A percentile compares a stretch with the other conserved stretches of the same genome.
Evolutionary conservation across 2,888 invertebrate genomes (phyloP).

Genomic region (Catotricha subobsoleta): DNA sequence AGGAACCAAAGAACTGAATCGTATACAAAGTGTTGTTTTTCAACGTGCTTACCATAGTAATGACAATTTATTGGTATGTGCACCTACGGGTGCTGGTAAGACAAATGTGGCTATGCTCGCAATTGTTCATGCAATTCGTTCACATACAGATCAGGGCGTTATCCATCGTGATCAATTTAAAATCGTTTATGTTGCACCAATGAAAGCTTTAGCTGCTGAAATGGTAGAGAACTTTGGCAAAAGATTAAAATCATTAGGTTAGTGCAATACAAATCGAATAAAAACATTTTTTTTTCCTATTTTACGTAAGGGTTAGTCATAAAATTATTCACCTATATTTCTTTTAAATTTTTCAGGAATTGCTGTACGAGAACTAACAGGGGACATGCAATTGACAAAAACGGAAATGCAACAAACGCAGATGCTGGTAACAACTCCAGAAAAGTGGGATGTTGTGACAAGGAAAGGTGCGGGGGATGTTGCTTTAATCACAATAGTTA

Average conservation of each 20-base stretch:
- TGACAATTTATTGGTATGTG: slow-evolving; percentile 93
- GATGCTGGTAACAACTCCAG: slow-evolving; percentile 93
- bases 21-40: slow-evolving; percentile 91
- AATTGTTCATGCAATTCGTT: slow-evolving; percentile 76
- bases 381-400: slow-evolving; percentile 95
- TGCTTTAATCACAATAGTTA: slow-evolving; percentile 74
- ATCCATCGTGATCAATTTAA: slow-evolving; percentile 87
- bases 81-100: slow-evolving; percentile 98
- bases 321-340: background rate
- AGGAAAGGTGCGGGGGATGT: slow-evolving; percentile 84
- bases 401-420: slow-evolving; percentile 88
- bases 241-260: slow-evolving; percentile 42
- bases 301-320: too few relatives aligned
- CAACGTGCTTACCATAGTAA: slow-evolving; percentile 89
- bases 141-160: slow-evolving; percentile 61
- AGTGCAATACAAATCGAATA: too few relatives aligned
- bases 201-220: slow-evolving; percentile 98
- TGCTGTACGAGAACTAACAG: slow-evolving; percentile 79
- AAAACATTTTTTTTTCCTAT: too few relatives aligned
- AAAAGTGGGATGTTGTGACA: slow-evolving; percentile 99
- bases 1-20: slow-evolving; percentile 70
- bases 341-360: slow-evolving; percentile 37
- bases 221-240: slow-evolving; percentile 90
- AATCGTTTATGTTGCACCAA: slow-evolving; percentile 97
- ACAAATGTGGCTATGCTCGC: slow-evolving; percentile 94